Conservation (phyloP, 2,888 invertebrate genomes). For the Clepsis dumicolana region DNA sequence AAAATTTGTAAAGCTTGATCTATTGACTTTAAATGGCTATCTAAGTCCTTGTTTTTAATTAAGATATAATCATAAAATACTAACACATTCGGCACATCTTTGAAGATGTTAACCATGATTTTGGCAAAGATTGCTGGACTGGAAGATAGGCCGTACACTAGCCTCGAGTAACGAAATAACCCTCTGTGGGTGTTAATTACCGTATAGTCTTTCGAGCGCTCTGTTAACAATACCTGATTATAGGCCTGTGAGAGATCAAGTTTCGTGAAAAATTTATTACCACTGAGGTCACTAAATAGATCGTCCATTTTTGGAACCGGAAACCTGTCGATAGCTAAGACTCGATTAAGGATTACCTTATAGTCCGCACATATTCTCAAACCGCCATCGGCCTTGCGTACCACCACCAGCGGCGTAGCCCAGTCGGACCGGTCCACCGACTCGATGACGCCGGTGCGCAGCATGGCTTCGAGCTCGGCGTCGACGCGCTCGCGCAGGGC, state of each 20-base stretch:
- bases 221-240: not conserved
- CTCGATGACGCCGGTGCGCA: too few relatives aligned
- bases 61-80: too few relatives aligned
- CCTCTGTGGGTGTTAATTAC: not conserved
- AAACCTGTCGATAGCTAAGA: slow-evolving; percentile 1
- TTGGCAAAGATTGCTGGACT: too few relatives aligned
- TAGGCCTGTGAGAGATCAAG: slow-evolving; percentile 11
- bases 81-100: too few relatives aligned
- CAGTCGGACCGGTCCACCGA: too few relatives aligned
- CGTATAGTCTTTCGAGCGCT: not conserved
- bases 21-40: too few relatives aligned
- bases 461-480: too few relatives aligned
- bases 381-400: slow-evolving; percentile 16
- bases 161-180: not conserved
- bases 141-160: too few relatives aligned
- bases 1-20: too few relatives aligned
- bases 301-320: slow-evolving; percentile 10
- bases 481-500: too few relatives aligned
- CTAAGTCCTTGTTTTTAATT: too few relatives aligned
- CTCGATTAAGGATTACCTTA: slow-evolving; percentile 8
- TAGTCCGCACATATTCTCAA: slow-evolving; percentile 18
- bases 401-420: not conserved
- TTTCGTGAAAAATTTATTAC: slow-evolving; percentile 2
- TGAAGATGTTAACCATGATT: too few relatives aligned
- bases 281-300: not conserved